Conservation (phyloP, 2,797 vertebrate species). For the Lophotriccus pileatus region DNA sequence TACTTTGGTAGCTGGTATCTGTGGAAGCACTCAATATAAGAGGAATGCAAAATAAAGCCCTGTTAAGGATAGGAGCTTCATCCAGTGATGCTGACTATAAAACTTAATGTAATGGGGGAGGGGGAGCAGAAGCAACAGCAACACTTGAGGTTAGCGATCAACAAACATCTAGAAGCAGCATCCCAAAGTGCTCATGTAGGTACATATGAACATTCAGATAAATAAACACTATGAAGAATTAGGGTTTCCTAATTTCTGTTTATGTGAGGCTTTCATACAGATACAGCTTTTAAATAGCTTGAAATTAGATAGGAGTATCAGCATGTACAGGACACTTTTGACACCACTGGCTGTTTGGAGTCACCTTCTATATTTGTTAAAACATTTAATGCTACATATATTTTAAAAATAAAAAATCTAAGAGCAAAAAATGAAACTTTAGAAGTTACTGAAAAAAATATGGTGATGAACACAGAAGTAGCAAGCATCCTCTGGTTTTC, state of each 20-base stretch:
- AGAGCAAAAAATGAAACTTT: neutral
- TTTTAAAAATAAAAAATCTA: neutral
- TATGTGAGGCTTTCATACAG: neutral
- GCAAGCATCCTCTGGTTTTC: neutral
- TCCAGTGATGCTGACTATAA: neutral
- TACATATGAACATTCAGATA: neutral
- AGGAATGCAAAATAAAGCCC: neutral
- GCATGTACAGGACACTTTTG: neutral
- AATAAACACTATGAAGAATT: neutral
- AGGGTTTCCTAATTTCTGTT: neutral
- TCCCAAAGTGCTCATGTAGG: neutral
- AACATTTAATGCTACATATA: neutral
- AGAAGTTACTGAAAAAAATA: neutral
- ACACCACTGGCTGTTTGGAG: neutral
- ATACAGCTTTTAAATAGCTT: neutral
- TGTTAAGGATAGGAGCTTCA: neutral
- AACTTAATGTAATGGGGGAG: neutral
- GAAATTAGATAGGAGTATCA: neutral
- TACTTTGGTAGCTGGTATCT: neutral
- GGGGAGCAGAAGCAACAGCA: neutral
- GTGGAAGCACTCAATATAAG: neutral
- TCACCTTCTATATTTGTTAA: neutral
- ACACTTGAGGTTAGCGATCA: neutral
- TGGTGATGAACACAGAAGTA: neutral
- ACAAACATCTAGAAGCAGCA: neutral